Evolutionary conservation across 2,888 invertebrate genomes (phyloP), one percentile per base, ranked within the genome.

Genomic region (Tetragonula carbonaria): DNA sequence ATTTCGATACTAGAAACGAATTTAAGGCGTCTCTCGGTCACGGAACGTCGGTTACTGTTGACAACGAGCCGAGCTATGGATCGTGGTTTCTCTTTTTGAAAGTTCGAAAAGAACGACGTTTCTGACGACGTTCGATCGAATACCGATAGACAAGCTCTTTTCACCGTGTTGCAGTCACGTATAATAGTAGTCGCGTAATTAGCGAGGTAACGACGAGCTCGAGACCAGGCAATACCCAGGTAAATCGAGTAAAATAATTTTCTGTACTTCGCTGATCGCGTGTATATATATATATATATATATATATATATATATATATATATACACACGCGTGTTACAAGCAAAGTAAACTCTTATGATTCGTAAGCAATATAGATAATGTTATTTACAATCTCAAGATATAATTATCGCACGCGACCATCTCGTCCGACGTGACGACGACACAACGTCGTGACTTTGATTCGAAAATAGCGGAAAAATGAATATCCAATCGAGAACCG

Each of bases 321-420:
- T n/a, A n/a, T n/a, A n/a, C 0, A n/a, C 28, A 38, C 8, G 8
- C 38, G 45, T 68, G 45, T 80, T 74, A 80, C 50, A 57, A 80
- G 14, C 33, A 63, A 68, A 50, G 28, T 33, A 63, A 78, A 81
- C 57, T 71, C 55, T 62, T 21, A 57, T 21, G 28, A 72, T 28
- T 50, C 28, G 67, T 74, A 68, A 63, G 28, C 38, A 21, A 63
- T 59, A 74, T 57, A 70, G 62, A 63, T 73, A 68, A 80, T 63
- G 38, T 75, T 76, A 82, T 74, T 80, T 82, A 82, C 70, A 80
- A 50, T 21, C 38, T 53, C 4, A 45, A 67, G 62, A 14, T 51
- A 38, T n/a, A 45, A 33, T 21, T 28, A 14, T 53, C 53, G 68
- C 53, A 5, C 28, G 38, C 6, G 38, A 38, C 8, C 45, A 45